A percentile compares a stretch with the other conserved stretches of the same genome.
phyloP scores from a whole-genome alignment of 2,113 vertebrate species.

The Erpornis zantholeuca region DNA sequence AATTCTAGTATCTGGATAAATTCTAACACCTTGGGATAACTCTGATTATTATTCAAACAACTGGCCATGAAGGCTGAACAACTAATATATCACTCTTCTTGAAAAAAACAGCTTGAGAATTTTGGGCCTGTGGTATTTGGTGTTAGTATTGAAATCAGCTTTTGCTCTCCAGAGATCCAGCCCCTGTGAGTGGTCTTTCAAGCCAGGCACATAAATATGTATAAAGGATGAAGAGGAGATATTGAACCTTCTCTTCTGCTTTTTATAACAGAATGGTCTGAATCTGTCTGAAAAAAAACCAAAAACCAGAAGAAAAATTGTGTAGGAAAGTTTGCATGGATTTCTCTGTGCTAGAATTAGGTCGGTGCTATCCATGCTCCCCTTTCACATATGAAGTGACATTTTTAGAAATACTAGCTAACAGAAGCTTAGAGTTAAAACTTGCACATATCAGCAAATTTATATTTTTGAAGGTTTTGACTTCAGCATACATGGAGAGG shows the following conservation, averaged over 20 bases:
- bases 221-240: background rate
- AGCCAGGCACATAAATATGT: accelerated
- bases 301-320: background rate
- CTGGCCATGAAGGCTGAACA: background rate
- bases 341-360: background rate
- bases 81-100: background rate
- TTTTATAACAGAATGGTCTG: background rate
- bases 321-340: background rate
- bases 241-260: background rate
- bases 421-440: background rate
- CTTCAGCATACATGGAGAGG: background rate
- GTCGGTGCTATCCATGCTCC: background rate
- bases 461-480: background rate
- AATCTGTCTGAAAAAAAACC: background rate
- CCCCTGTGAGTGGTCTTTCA: background rate
- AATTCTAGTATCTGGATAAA: background rate
- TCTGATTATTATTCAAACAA: background rate
- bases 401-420: background rate
- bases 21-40: background rate
- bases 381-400: background rate
- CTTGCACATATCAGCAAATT: background rate
- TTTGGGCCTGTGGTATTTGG: background rate
- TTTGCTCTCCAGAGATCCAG: background rate
- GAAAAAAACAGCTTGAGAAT: background rate
- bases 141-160: background rate